phyloP scores from a whole-genome alignment of 2,888 invertebrate species.

The Eristalis pertinax region DNA sequence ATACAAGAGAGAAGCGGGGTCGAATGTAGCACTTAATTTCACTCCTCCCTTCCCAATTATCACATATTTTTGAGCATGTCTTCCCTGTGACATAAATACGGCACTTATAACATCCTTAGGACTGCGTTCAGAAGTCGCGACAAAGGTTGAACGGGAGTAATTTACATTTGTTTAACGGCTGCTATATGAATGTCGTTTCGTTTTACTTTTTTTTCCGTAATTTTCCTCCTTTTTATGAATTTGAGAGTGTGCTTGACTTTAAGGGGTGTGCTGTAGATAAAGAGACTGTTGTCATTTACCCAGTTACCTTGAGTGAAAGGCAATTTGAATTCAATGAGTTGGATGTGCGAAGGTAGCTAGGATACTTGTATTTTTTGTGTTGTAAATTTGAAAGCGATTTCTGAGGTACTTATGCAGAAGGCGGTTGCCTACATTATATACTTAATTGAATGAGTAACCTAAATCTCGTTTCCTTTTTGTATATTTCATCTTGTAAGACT shows the following conservation, averaged over 20 bases:
- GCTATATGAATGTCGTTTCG: slow-evolving; percentile 22
- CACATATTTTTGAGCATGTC: slow-evolving; percentile 63
- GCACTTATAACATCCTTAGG: slow-evolving; percentile 61
- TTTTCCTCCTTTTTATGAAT: slow-evolving; percentile 55
- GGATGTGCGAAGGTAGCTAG: slow-evolving; percentile 1
- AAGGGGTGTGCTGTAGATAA: slow-evolving; percentile 21
- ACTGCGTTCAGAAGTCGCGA: slow-evolving; percentile 59
- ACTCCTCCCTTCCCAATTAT: slow-evolving; percentile 61
- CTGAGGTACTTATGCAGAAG: too few relatives aligned
- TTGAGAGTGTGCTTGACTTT: slow-evolving; percentile 45
- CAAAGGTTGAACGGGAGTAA: slow-evolving; percentile 62
- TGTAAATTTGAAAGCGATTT: neutral
- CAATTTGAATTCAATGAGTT: slow-evolving; percentile 57
- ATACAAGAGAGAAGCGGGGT: neutral
- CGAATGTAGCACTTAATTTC: slow-evolving; percentile 52
- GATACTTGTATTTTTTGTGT: neutral
- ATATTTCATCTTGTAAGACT: too few relatives aligned
- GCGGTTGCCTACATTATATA: too few relatives aligned
- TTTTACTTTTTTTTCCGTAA: slow-evolving; percentile 20
- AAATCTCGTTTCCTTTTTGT: too few relatives aligned
- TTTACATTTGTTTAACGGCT: slow-evolving; percentile 65
- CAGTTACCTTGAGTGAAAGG: slow-evolving; percentile 26
- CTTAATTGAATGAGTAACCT: too few relatives aligned
- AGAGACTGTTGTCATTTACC: neutral
- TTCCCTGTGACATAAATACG: slow-evolving; percentile 61